Base-by-base conservation (phyloP, 2,113 vertebrate species). In the Cygnus buccinator region DNA sequence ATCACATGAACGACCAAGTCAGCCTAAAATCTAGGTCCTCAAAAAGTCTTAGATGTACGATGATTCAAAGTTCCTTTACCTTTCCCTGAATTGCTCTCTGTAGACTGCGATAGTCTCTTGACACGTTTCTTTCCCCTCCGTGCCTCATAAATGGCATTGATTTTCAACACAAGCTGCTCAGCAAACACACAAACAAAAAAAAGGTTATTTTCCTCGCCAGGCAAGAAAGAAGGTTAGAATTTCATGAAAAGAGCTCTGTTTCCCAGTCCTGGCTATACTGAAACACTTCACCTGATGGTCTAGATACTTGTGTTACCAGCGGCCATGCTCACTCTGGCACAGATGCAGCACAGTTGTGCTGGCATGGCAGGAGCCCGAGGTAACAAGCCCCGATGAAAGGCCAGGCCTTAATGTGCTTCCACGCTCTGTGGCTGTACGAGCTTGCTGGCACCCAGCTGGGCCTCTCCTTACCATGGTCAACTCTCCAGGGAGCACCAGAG, bases 71-170 rank as follows among this genome's bases (percentile, higher is more conserved):
- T 31, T 88, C 39, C 50, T 79, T 96, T 96, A 99, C 99, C 99
- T 99, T 99, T 99, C 80, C 99, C 99, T 89, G 99, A 99, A 98
- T 96, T 99, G 97, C 98, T 98, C 97, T 99, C 99, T 2, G 98
- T 98, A 22, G 99, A 99, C 97, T 99, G 99, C 3, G 99, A 99
- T n/a, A 99, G 98, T 78, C 98, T 98, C 98, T 99, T 99, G 98
- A 99, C 98, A 13, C 98, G 98, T 76, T 99, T 99, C 98, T 99
- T 99, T n/a, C 99, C 99, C 95, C 99, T 98, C 65, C 99, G 98
- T 2, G 98, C 98, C 97, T 99, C 99, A 25, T 99, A 99, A 93
- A 99, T 98, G 95, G 98, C 98, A 57, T 99, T 99, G 98, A 99
- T 99, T 97, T 99, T 99, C 97, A 99, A 95, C 84, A 99, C 99